Conservation (phyloP, 1,140 invertebrate species). For the Macrosteles quadrilineatus region DNA sequence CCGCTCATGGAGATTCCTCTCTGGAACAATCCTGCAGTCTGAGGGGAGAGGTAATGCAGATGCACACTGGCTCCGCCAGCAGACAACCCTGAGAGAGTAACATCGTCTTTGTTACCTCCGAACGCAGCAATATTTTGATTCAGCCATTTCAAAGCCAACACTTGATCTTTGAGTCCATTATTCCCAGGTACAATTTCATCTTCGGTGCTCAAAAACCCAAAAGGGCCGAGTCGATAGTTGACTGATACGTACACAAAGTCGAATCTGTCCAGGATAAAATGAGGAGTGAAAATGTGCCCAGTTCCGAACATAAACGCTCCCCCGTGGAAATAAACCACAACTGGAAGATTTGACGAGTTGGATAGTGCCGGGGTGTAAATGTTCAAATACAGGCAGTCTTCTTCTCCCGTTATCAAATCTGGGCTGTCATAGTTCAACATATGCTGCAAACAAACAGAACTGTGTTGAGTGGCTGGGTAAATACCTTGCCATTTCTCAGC, state of each 20-base stretch:
- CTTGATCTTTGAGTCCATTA: conserved; percentile 38
- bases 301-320: conserved; percentile 52
- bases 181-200: conserved; percentile 36
- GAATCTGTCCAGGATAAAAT: conserved; percentile 53
- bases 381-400: conserved; percentile 31
- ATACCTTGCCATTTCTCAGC: background rate
- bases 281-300: conserved; percentile 47
- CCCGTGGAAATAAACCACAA: conserved; percentile 55
- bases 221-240: conserved; percentile 62
- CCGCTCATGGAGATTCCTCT: conserved; percentile 79
- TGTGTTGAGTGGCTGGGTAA: background rate
- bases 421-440: background rate
- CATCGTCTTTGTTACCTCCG: conserved; percentile 28
- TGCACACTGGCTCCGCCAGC: conserved; percentile 35
- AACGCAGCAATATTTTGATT: conserved; percentile 35
- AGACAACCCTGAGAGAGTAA: conserved; percentile 33
- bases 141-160: conserved; percentile 35
- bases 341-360: conserved; percentile 21
- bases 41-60: conserved; percentile 35
- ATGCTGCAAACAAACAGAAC: conserved; percentile 1
- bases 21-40: conserved; percentile 44
- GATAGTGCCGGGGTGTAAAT: conserved; percentile 13
- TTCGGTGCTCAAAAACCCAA: conserved; percentile 38
- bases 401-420: conserved; percentile 4
- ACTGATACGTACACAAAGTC: conserved; percentile 65